Evolutionary conservation across 2,888 invertebrate species (phyloP).

Genomic region (Pomacea canaliculata): DNA sequence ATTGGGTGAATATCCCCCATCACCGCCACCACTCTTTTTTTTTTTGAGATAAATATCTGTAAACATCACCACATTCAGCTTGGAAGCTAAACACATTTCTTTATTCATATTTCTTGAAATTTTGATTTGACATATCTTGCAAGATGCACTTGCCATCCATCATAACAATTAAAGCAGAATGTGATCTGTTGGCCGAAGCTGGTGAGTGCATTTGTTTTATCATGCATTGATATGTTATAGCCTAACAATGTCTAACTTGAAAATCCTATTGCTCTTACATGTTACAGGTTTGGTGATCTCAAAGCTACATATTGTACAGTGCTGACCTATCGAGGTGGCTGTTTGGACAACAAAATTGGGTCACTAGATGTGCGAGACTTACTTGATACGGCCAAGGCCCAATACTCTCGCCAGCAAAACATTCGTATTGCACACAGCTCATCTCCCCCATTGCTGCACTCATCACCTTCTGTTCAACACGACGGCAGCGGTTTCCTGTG

Average conservation of each 20-base stretch:
- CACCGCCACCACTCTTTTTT: too few species aligned
- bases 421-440: slow-evolving; percentile 24
- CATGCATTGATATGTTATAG: too few species aligned
- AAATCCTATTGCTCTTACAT: not conserved
- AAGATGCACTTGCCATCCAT: too few species aligned
- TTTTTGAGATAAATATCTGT: too few species aligned
- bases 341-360: slow-evolving; percentile 51
- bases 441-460: not conserved
- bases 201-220: too few species aligned
- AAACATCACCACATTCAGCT: slow-evolving; percentile 17
- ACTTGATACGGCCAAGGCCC: slow-evolving; percentile 46
- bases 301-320: slow-evolving; percentile 57
- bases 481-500: not conserved
- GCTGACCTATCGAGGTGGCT: slow-evolving; percentile 38
- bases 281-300: slow-evolving; percentile 58
- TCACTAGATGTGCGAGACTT: slow-evolving; percentile 53
- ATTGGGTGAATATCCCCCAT: too few species aligned
- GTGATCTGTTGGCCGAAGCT: too few species aligned
- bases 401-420: slow-evolving; percentile 37
- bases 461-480: not conserved
- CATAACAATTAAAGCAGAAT: too few species aligned
- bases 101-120: not conserved
- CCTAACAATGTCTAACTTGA: too few species aligned
- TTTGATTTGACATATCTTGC: not conserved
- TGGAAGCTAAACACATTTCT: slow-evolving; percentile 12